Percentiles rank a stretch among this genome's conserved stretches.
Evolutionary conservation across 2,797 vertebrate species (phyloP).

Genomic region (Sebastes vulpes): DNA sequence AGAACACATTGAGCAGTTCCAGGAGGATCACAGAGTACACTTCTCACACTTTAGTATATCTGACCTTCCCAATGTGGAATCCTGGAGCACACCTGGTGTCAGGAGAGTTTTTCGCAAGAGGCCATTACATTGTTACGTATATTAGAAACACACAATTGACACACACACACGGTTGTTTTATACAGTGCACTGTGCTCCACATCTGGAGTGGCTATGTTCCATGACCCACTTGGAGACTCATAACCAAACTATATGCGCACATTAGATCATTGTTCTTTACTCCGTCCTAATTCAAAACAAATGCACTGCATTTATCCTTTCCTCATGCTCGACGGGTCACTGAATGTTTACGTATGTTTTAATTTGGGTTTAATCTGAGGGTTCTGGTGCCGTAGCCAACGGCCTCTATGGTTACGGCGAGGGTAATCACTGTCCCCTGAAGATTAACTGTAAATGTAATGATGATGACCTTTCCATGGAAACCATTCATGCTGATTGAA

Average conservation of each 20-base stretch:
- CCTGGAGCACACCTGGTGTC: not conserved
- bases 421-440: slow-evolving; percentile 53
- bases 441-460: slow-evolving; percentile 67
- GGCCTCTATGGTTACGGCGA: slow-evolving; percentile 45
- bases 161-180: slow-evolving; percentile 1
- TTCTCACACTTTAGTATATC: not conserved
- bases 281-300: slow-evolving; percentile 71
- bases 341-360: slow-evolving; percentile 60
- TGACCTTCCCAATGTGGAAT: slow-evolving; percentile 4
- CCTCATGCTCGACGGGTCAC: slow-evolving; percentile 35
- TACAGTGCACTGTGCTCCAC: slow-evolving; percentile 13
- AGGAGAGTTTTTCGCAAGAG: not conserved
- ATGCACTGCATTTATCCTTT: slow-evolving; percentile 35
- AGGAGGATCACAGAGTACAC: slow-evolving; percentile 18
- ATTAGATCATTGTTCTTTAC: slow-evolving; percentile 67
- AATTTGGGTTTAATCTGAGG: slow-evolving; percentile 53
- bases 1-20: slow-evolving; percentile 40
- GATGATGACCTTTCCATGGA: slow-evolving; percentile 76
- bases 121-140: slow-evolving; percentile 1
- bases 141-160: slow-evolving; percentile 4
- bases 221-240: slow-evolving; percentile 48
- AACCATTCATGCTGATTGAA: slow-evolving; percentile 55
- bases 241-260: slow-evolving; percentile 36
- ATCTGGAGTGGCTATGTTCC: slow-evolving; percentile 53
- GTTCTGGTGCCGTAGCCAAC: slow-evolving; percentile 19